Conservation (phyloP, 2,888 invertebrate genomes). For the Ormyrus rosae region DNA sequence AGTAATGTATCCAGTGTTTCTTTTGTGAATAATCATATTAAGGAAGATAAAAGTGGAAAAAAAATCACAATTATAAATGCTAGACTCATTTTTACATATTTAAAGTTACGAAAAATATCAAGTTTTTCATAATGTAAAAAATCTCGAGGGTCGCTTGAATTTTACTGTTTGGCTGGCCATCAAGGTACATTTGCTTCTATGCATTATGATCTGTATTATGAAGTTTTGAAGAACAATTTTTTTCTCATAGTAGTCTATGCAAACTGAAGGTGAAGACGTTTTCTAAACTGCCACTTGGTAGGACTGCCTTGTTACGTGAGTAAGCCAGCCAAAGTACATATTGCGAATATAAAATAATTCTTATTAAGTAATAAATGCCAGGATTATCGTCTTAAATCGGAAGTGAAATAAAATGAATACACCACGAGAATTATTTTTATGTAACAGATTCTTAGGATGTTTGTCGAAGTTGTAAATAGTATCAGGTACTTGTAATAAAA, state of each 20-base stretch:
- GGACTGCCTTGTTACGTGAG: conserved; percentile 26
- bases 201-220: neutral
- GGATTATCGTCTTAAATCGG: conserved; percentile 32
- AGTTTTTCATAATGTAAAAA: conserved; percentile 33
- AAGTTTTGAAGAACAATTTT: conserved; percentile 7
- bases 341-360: conserved; percentile 24
- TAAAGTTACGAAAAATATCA: neutral
- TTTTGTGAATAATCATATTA: conserved; percentile 61
- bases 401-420: conserved; percentile 26
- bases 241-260: conserved; percentile 1
- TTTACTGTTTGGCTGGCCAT: conserved; percentile 18
- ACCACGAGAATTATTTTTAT: conserved; percentile 71
- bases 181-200: conserved; percentile 3
- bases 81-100: conserved; percentile 42
- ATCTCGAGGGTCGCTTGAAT: conserved; percentile 9
- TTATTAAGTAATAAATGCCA: conserved; percentile 36
- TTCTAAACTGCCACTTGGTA: conserved; percentile 39
- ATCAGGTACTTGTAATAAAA: conserved; percentile 73
- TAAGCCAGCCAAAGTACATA: conserved; percentile 40
- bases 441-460: conserved; percentile 69
- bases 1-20: conserved; percentile 61
- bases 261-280: conserved; percentile 21
- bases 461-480: conserved; percentile 56
- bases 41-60: conserved; percentile 16
- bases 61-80: conserved; percentile 19